phyloP scores from a whole-genome alignment of 2,797 vertebrate species.

The Pangasius djambal region DNA sequence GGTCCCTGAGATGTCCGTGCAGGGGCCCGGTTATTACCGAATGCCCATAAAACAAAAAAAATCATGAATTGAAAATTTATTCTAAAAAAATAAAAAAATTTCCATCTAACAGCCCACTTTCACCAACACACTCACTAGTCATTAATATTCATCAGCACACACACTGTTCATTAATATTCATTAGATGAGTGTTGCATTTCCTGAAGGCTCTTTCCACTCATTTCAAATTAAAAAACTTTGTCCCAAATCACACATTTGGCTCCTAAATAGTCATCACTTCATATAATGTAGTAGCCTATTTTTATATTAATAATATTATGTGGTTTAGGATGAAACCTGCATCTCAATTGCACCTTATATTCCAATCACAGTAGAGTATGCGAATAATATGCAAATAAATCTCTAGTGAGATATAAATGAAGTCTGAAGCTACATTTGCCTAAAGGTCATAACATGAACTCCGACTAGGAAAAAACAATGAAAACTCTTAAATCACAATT shows the following conservation, averaged over 20 bases:
- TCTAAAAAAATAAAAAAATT: not conserved
- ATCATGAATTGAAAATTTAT: not conserved
- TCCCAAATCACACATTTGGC: not conserved
- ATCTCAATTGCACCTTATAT: not conserved
- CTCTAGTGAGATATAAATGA: not conserved
- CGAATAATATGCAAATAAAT: not conserved
- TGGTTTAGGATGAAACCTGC: not conserved
- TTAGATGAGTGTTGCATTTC: not conserved
- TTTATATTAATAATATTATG: not conserved
- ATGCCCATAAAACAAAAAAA: not conserved
- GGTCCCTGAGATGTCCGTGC: not conserved
- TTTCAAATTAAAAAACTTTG: not conserved
- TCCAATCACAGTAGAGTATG: not conserved
- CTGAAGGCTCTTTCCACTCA: not conserved
- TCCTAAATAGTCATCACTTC: not conserved
- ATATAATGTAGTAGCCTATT: not conserved
- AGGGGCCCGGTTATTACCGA: not conserved
- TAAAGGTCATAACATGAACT: not conserved
- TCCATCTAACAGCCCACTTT: not conserved
- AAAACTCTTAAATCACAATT: not conserved
- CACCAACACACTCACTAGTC: not conserved
- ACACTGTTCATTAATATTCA: conserved; percentile 19
- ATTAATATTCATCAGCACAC: conserved; percentile 7
- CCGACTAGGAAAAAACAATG: not conserved
- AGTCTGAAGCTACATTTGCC: not conserved